Evolutionary conservation across 2,888 invertebrate genomes (phyloP).

Genomic region (Ganaspis brasiliensis): DNA sequence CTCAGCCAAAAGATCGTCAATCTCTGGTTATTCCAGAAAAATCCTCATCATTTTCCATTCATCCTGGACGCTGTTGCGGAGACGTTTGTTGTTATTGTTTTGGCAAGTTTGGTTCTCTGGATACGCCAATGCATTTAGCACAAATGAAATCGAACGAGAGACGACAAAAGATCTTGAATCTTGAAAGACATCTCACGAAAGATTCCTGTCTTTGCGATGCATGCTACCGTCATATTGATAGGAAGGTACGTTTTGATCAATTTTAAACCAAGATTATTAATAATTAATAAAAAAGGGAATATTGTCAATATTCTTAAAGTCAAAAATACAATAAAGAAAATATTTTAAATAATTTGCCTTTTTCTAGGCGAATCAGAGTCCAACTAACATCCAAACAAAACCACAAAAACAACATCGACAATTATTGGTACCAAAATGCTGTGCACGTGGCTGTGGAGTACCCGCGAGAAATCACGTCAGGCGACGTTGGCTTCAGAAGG

Average conservation of each 20-base stretch:
- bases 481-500: conserved; percentile 79
- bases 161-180: conserved; percentile 90
- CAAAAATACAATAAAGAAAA: no score
- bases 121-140: conserved; percentile 93
- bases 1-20: conserved; percentile 81
- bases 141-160: conserved; percentile 91
- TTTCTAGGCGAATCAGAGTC: conserved; percentile 76
- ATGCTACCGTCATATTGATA: conserved; percentile 92
- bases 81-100: conserved; percentile 94
- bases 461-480: conserved; percentile 78
- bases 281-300: no score
- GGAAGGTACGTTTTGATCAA: conserved; percentile 83
- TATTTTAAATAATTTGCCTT: conserved; percentile 22
- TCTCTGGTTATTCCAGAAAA: conserved; percentile 93
- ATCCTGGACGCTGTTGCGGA: conserved; percentile 90
- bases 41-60: conserved; percentile 93
- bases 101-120: conserved; percentile 92
- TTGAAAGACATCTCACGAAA: conserved; percentile 90
- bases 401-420: conserved; percentile 77
- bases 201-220: conserved; percentile 94
- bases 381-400: conserved; percentile 76
- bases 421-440: conserved; percentile 75
- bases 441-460: conserved; percentile 76
- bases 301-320: no score
- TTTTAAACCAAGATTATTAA: no score